Evolutionary conservation across 2,797 vertebrate species (phyloP), one percentile per base, ranked within the genome.

Genomic region (Arctocebus calabarensis): DNA sequence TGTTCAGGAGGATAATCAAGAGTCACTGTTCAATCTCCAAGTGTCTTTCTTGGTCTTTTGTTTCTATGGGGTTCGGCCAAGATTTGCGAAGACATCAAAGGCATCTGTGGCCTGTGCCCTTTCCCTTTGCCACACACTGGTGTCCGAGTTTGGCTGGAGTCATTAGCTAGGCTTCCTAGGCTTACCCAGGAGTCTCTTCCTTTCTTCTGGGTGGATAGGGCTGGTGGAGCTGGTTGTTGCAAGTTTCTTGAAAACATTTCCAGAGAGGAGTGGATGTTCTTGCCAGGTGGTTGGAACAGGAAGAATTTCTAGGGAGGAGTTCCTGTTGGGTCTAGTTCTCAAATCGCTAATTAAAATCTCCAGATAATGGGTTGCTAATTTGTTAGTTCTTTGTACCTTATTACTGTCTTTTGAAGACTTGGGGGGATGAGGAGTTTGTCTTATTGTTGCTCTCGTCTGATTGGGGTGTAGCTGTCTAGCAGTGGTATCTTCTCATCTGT

Each of bases 351-450:
- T 96, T 96, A 97, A 96, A 96, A 88, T 96, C 84, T 83, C 77
- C 62, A 90, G 74, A 86, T 91, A 91, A 86, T 96, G 90, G 86
- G 78, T 96, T 97, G 90, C 89, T 96, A 96, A 96, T 97, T 96
- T 94, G 93, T 96, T 97, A 90, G 55, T 96, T 97, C 78, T 62
- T 94, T 90, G 91, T 88, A 85, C 91, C 43, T 1, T 11, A 71
- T 90, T 81, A 70, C 14, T 62, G 45, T 48, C 57, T 90, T 93
- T 88, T 90, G 75, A 94, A 77, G 59, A 68, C 71, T 40, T 48
- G 45, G 61, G 84, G 68, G 68, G 71, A 22, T 11, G 17, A 77
- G 77, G 34, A 90, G 74, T 17, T 32, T 20, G 7, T 9, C 0
- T 32, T 59, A 1, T 32, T n/a, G 3, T n/a, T 9, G 45, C 25